A percentile compares a stretch with the other conserved stretches of the same genome.
Conservation (phyloP, 92 coral and sea anemone genomes). For the Pocillopora grandis region DNA sequence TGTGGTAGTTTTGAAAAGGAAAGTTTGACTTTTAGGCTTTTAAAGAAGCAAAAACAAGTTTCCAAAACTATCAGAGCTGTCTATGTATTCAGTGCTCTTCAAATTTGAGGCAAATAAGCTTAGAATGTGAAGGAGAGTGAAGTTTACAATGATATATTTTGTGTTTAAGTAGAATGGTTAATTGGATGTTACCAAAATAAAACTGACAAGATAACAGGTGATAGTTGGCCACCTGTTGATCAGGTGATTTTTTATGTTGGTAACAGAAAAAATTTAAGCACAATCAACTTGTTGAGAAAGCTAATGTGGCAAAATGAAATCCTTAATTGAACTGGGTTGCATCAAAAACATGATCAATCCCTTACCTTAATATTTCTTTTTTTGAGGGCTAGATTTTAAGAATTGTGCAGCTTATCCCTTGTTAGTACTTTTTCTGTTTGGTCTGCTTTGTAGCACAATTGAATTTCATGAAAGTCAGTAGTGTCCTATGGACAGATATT, state of each 20-base stretch:
- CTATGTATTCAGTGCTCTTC: neutral
- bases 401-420: too few relatives aligned
- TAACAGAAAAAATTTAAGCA: neutral
- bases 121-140: neutral
- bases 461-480: too few relatives aligned
- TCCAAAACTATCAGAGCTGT: neutral
- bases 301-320: too few relatives aligned
- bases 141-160: neutral
- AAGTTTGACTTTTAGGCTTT: neutral
- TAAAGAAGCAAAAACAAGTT: neutral
- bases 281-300: too few relatives aligned
- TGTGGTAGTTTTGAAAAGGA: neutral
- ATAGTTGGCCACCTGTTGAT: constrained; percentile 17
- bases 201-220: constrained; percentile 32
- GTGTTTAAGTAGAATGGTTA: neutral
- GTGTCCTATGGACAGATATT: too few relatives aligned
- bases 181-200: constrained; percentile 20
- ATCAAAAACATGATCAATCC: too few relatives aligned
- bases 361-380: too few relatives aligned
- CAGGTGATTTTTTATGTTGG: constrained; percentile 16
- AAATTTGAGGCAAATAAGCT: neutral
- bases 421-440: too few relatives aligned
- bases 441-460: too few relatives aligned
- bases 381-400: too few relatives aligned
- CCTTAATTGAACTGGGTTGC: too few relatives aligned